phyloP scores from a whole-genome alignment of 2,113 vertebrate genomes.

The Procapra przewalskii region DNA sequence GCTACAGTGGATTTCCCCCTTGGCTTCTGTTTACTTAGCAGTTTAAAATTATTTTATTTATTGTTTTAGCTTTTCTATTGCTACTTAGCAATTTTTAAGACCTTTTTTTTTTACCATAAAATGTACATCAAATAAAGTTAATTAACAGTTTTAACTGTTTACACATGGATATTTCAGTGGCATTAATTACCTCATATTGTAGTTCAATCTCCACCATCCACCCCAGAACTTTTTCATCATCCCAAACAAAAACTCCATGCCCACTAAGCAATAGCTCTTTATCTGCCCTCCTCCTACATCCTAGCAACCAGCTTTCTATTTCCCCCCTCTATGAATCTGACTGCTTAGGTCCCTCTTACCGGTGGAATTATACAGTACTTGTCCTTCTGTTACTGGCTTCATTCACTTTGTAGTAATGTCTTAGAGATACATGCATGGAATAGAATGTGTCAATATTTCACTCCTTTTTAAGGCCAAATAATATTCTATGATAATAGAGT shows the following conservation, averaged over 20 bases:
- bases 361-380: background rate
- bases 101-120: background rate
- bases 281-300: background rate
- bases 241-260: background rate
- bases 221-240: background rate
- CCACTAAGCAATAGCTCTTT: background rate
- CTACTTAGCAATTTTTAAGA: background rate
- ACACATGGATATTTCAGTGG: background rate
- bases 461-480: background rate
- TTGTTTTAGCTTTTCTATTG: background rate
- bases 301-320: too few species aligned
- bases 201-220: background rate
- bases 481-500: background rate
- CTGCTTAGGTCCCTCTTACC: background rate
- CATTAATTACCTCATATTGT: background rate
- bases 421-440: background rate
- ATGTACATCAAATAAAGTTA: background rate
- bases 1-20: background rate
- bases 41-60: background rate
- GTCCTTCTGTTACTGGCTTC: background rate
- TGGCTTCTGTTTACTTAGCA: background rate
- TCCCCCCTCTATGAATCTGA: background rate
- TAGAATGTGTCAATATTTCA: background rate
- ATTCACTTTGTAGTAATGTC: background rate
- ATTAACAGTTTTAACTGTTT: background rate